These are phyloP conservation scores for Muscidifurax raptorellus DNA, from an alignment of 1,140 invertebrate genomes.

Conservation along the genomic window DNA sequence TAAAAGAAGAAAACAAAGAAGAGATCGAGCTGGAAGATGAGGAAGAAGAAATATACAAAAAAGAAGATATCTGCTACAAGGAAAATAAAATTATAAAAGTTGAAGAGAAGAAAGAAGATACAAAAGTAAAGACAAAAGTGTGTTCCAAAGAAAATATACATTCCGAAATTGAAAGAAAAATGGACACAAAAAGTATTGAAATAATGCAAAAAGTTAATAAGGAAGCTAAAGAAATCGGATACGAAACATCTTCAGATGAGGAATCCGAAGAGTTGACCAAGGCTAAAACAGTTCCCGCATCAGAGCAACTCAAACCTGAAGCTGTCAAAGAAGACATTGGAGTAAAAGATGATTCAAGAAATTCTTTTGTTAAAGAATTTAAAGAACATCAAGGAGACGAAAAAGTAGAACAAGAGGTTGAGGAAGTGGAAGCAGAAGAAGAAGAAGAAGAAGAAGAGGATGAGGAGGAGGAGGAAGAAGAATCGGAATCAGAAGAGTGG, in stretches of 20 bases:
- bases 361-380: neutral
- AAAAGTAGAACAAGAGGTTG: constrained; percentile 60
- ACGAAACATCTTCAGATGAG: neutral
- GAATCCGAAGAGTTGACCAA: neutral
- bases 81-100: neutral
- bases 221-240: constrained; percentile 45
- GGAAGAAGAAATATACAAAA: constrained; percentile 15
- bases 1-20: neutral
- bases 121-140: neutral
- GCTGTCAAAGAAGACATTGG: constrained; percentile 63
- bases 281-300: neutral
- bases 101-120: neutral
- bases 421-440: constrained; percentile 50
- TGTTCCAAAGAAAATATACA: constrained; percentile 24
- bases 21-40: neutral
- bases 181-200: constrained; percentile 60
- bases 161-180: constrained; percentile 50
- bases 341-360: constrained; percentile 61
- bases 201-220: constrained; percentile 64
- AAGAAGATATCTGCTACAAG: constrained; percentile 11
- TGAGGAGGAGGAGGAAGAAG: constrained; percentile 49
- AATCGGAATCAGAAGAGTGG: constrained; percentile 52
- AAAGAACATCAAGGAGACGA: constrained; percentile 31
- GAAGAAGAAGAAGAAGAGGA: constrained; percentile 28
- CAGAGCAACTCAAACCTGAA: constrained; percentile 39